Evolutionary conservation across 1,140 invertebrate species (phyloP), one percentile per base, ranked within the genome.

Genomic region (Tetragnatha versicolor): DNA sequence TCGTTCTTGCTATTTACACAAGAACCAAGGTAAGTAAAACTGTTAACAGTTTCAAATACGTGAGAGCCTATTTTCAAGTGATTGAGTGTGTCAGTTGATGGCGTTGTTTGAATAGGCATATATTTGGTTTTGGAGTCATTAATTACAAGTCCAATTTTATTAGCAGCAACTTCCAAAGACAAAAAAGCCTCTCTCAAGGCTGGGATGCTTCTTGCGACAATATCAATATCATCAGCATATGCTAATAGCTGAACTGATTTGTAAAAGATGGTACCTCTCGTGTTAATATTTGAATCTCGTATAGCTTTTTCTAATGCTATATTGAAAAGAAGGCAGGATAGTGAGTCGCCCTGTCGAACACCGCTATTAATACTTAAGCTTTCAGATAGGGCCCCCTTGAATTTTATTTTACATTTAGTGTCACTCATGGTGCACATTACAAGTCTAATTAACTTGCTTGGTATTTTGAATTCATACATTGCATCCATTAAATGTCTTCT

Each of bases 361-460:
- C 53, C 53, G 20, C 29, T 55, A 55, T 55, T 55, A 55, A 55
- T 6, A 55, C 53, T 55, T 55, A 55, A 20, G 17, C 53, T 55
- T 20, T 55, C 53, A 17, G 53, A 55, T 4, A 55, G 20, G n/a
- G 5, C 22, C 1, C 29, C n/a, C 53, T 17, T 55, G 53, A 55
- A 55, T 25, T 55, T 25, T 3, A 27, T 55, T 55, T 4, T 55
- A 55, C 53, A 55, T 22, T 12, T 31, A 20, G 20, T 55, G 53
- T 27, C 53, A 55, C 53, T 55, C 53, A 27, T 25, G 7, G 53
- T 55, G 7, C 20, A 27, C 53, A 25, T 22, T 27, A 17, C 6
- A 9, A 55, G 20, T 5, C 20, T 20, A 27, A 31, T 25, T 3
- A 22, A 55, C 22, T 55, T 55, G 4, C 3, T 55, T 31, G 17